phyloP scores from a whole-genome alignment of 2,888 invertebrate species.

The Peribatodes rhomboidaria region DNA sequence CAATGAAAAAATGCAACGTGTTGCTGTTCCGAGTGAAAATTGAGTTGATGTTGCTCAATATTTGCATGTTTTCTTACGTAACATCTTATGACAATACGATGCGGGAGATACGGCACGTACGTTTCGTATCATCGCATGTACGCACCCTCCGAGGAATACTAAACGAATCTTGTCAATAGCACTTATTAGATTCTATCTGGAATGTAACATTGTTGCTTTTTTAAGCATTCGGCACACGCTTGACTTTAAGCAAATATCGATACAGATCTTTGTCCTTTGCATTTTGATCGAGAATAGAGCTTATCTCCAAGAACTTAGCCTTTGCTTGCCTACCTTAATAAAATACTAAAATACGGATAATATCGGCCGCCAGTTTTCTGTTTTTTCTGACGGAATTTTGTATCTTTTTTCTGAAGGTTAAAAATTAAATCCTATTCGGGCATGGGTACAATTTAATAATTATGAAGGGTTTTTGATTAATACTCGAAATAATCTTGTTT shows the following conservation, averaged over 20 bases:
- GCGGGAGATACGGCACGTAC: slow-evolving; percentile 49
- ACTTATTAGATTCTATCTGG: slow-evolving; percentile 54
- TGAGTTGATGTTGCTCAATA: slow-evolving; percentile 5
- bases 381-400: background rate
- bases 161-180: slow-evolving; percentile 45
- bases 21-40: background rate
- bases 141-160: slow-evolving; percentile 50
- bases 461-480: too few species aligned
- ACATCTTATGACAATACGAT: slow-evolving; percentile 46
- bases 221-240: slow-evolving; percentile 36
- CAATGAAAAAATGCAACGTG: slow-evolving; percentile 3
- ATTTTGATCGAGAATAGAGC: slow-evolving; percentile 40
- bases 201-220: slow-evolving; percentile 37
- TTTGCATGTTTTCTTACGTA: slow-evolving; percentile 29
- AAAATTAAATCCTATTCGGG: background rate
- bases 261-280: slow-evolving; percentile 39
- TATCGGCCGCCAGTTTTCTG: background rate
- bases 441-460: too few species aligned
- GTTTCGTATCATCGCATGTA: slow-evolving; percentile 21
- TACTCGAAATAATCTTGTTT: too few species aligned
- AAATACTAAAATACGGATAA: background rate
- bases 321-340: slow-evolving; percentile 8
- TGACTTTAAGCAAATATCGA: slow-evolving; percentile 38
- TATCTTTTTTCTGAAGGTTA: background rate
- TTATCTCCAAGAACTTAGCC: slow-evolving; percentile 28